Base-by-base conservation (phyloP, 2,888 invertebrate species). In the Apotomis capreana region DNA sequence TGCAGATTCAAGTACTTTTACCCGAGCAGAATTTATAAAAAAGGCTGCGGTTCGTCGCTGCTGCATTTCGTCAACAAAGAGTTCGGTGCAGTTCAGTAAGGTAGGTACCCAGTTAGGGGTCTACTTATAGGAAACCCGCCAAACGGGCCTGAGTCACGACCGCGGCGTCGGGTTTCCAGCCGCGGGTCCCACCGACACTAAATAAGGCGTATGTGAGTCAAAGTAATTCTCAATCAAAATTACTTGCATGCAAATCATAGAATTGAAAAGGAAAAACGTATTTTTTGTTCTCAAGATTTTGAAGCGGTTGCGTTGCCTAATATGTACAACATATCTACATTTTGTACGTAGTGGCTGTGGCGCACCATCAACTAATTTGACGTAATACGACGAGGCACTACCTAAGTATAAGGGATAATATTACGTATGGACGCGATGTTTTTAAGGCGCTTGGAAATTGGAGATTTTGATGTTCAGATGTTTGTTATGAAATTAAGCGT, bases 81-180 rank as follows among this genome's bases (percentile, higher is more conserved):
- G 46, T 65, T 46, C 8, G 26, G 26, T 46, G 57, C 65, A 46
- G 55, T 57, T 65, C 54, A 46, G n/a, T 44, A 8, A 26, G 26
- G 26, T 40, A 15, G 6, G 9, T 49, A 49, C 4, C 6, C 8
- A 26, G 65, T 57, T 65, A 57, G 64, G 54, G 44, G 36, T 69
- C 54, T 69, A 37, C 26, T 46, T 78, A 80, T 79, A 77, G 78
- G 78, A 82, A 87, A 90, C 89, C 84, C 80, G 89, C 88, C 83
- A 69, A 77, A 81, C 87, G 78, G 78, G 85, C 76, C 79, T 82
- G 81, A 87, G 88, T 89, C 90, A 90, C 89, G 90, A 87, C 78
- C 82, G 74, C 67, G 76, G 87, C 83, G 82, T 89, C 89, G 82
- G 83, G 86, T 89, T 89, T 85, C 89, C 82, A 84, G 78, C 81